Evolutionary conservation across 1,140 invertebrate species (phyloP).

Genomic region (Magallana angulata): DNA sequence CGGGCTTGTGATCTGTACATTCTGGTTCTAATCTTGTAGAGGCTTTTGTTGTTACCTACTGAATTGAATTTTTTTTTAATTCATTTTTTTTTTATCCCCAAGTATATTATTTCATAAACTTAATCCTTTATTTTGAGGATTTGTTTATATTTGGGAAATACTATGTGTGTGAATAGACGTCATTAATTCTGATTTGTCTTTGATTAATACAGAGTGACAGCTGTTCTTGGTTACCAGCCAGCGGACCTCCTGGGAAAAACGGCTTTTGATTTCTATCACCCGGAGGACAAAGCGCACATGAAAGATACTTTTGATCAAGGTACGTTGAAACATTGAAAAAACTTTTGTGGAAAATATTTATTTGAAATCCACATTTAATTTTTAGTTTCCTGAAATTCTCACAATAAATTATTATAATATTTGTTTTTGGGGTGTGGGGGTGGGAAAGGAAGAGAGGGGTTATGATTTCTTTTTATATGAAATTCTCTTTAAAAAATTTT

Average conservation of each 20-base stretch:
- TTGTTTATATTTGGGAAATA: not conserved
- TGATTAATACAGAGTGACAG: constrained; percentile 84
- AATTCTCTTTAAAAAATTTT: too few relatives aligned
- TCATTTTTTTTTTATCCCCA: not conserved
- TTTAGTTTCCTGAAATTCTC: not conserved
- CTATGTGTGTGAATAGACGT: not conserved
- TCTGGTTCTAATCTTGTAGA: too few relatives aligned
- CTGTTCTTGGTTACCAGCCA: constrained; percentile 94
- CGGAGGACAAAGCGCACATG: constrained; percentile 97
- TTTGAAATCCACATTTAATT: not conserved
- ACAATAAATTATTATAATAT: not conserved
- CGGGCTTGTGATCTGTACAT: too few relatives aligned
- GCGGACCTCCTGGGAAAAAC: constrained; percentile 96
- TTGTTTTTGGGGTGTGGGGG: not conserved
- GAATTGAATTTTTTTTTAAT: too few relatives aligned
- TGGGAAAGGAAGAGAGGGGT: too few relatives aligned
- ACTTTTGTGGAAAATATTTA: not conserved
- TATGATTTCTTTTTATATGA: too few relatives aligned
- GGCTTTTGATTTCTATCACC: constrained; percentile 97
- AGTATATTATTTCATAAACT: not conserved
- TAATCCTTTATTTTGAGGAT: not conserved
- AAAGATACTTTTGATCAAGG: constrained; percentile 98
- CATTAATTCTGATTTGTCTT: not conserved
- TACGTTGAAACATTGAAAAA: constrained; percentile 74
- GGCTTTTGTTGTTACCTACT: too few relatives aligned